A percentile compares a stretch with the other conserved stretches of the same genome.
phyloP scores from a whole-genome alignment of 2,113 vertebrate genomes.

The Pterocles orientalis region DNA sequence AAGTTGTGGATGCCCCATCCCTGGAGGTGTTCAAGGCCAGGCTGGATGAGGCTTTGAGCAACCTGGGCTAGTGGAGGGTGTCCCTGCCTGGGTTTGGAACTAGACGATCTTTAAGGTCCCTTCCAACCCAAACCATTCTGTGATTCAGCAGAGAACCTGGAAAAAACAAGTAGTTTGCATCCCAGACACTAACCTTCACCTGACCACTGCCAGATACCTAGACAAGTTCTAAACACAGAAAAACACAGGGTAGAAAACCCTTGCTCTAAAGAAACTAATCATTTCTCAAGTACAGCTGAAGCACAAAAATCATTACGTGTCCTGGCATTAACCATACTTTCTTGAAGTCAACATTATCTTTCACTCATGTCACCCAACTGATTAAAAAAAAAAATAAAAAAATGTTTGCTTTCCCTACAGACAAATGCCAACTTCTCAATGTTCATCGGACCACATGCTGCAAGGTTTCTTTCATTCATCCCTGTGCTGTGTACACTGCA shows the following conservation, averaged over 20 bases:
- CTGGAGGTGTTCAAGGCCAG: no score
- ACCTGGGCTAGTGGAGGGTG: no score
- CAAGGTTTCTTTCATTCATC: background rate
- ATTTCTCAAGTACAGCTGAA: background rate
- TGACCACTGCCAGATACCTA: background rate
- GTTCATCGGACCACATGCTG: background rate
- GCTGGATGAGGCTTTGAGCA: no score
- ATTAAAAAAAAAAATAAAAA: background rate
- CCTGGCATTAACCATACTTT: background rate
- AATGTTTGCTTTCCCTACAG: background rate
- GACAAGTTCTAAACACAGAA: background rate
- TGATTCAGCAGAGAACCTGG: background rate
- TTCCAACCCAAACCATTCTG: no score
- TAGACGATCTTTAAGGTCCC: no score
- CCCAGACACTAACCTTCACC: background rate
- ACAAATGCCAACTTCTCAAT: background rate
- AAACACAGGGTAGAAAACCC: background rate
- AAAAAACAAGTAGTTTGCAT: background rate
- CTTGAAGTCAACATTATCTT: background rate
- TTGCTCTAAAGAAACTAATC: background rate
- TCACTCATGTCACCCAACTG: fast-evolving
- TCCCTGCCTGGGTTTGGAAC: no score
- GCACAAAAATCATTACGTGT: background rate
- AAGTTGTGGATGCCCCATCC: no score
- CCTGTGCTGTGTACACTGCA: background rate